These are phyloP conservation scores for Falcunculus frontatus DNA, from an alignment of 2,113 vertebrate species.

Conservation along the genomic window DNA sequence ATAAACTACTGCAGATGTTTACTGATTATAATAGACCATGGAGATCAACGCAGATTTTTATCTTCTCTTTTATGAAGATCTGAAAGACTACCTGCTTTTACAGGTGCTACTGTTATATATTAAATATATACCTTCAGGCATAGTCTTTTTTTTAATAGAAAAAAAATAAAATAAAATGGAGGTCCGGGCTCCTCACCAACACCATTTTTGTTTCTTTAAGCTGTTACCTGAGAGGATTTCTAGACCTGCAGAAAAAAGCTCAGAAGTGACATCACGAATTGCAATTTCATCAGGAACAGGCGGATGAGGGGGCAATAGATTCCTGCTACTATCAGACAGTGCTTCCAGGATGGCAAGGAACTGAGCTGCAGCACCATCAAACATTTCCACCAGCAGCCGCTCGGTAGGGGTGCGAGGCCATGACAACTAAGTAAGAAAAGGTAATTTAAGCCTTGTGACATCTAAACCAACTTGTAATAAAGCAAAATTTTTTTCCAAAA, in stretches of 20 bases:
- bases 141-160: not conserved
- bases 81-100: not conserved
- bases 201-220: not conserved
- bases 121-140: not conserved
- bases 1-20: not conserved
- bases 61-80: not conserved
- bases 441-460: not conserved
- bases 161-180: not conserved
- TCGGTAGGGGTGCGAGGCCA: conserved; percentile 83
- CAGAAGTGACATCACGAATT: conserved; percentile 75
- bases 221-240: conserved; percentile 84
- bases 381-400: conserved; percentile 78
- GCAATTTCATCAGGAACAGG: conserved; percentile 75
- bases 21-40: not conserved
- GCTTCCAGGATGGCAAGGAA: conserved; percentile 88
- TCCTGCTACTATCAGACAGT: conserved; percentile 75
- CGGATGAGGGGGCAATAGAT: conserved; percentile 66
- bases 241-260: conserved; percentile 85
- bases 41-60: not conserved
- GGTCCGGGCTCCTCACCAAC: not conserved
- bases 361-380: conserved; percentile 77
- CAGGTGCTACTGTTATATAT: not conserved
- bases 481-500: not conserved
- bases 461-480: not conserved
- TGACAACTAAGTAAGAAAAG: conserved; percentile 58